A percentile compares a stretch with the other conserved stretches of the same genome.
phyloP scores from a whole-genome alignment of 2,888 invertebrate species.

The Trichopria drosophilae region DNA sequence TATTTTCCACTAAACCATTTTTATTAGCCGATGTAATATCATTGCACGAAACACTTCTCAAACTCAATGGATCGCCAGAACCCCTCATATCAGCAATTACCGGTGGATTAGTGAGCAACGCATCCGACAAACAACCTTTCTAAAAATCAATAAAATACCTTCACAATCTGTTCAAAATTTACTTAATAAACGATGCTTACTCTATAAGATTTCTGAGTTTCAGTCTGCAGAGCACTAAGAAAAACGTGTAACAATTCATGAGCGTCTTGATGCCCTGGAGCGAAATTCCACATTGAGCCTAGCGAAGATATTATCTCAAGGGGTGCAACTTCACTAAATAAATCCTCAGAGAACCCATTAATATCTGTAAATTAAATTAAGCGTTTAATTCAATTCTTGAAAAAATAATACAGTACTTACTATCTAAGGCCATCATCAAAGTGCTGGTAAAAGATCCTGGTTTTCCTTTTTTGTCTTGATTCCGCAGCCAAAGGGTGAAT shows the following conservation, averaged over 20 bases:
- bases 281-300: conserved; percentile 80
- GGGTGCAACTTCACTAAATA: conserved; percentile 51
- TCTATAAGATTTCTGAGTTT: conserved; percentile 68
- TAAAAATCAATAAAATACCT: conserved; percentile 41
- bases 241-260: conserved; percentile 91
- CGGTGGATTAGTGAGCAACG: conserved; percentile 57
- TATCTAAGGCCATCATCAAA: conserved; percentile 74
- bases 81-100: conserved; percentile 42
- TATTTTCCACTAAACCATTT: conserved; percentile 30
- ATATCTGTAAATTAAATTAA: conserved; percentile 41
- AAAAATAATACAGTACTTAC: conserved; percentile 56
- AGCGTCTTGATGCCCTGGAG: conserved; percentile 89
- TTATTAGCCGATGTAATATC: conserved; percentile 47
- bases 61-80: conserved; percentile 43
- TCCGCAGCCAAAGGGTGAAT: conserved; percentile 80
- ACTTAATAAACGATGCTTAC: too few relatives aligned
- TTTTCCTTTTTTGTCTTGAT: conserved; percentile 64
- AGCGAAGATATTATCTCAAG: conserved; percentile 64
- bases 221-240: conserved; percentile 87
- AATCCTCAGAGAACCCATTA: conserved; percentile 51
- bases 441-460: conserved; percentile 76
- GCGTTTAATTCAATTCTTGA: conserved; percentile 7
- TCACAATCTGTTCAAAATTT: too few relatives aligned
- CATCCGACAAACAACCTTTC: conserved; percentile 78
- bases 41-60: conserved; percentile 53